A percentile compares a stretch with the other conserved stretches of the same genome.
Evolutionary conservation across 2,888 invertebrate genomes (phyloP).

Genomic region (Nomada fucata): DNA sequence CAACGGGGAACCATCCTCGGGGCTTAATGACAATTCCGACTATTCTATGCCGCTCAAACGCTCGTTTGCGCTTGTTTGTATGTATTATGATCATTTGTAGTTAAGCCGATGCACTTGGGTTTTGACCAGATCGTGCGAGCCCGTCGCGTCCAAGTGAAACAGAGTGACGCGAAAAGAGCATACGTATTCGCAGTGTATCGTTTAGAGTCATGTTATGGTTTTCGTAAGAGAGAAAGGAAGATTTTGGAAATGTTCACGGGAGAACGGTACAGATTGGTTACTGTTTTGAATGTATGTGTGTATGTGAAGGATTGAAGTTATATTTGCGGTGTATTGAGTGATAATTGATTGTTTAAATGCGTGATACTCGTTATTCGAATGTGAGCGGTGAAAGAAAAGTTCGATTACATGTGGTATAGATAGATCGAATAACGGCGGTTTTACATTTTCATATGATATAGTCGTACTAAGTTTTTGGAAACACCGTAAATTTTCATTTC

Average conservation of each 20-base stretch:
- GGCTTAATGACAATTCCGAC: slow-evolving; percentile 78
- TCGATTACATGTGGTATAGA: too few relatives aligned
- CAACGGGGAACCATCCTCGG: slow-evolving; percentile 68
- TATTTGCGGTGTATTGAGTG: neutral
- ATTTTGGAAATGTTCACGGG: neutral
- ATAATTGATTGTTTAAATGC: neutral
- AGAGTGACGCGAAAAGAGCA: too few relatives aligned
- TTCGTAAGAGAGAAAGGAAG: too few relatives aligned
- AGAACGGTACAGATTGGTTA: neutral
- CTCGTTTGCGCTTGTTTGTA: slow-evolving; percentile 82
- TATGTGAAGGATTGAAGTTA: neutral
- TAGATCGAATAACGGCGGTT: too few relatives aligned
- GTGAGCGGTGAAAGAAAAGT: too few relatives aligned
- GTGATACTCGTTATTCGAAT: neutral
- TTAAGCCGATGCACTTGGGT: slow-evolving; percentile 52
- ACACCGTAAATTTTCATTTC: too few relatives aligned
- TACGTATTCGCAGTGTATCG: too few relatives aligned
- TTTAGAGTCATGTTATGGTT: too few relatives aligned
- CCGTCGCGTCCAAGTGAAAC: neutral
- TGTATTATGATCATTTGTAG: slow-evolving; percentile 71
- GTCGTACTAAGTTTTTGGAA: too few relatives aligned
- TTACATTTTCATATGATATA: too few relatives aligned
- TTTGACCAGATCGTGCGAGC: slow-evolving; percentile 28
- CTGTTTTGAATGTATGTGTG: neutral
- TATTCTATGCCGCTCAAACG: slow-evolving; percentile 82